These are phyloP conservation scores for Metacarcinus magister DNA, from an alignment of 2,888 invertebrate species.

Conservation along the genomic window DNA sequence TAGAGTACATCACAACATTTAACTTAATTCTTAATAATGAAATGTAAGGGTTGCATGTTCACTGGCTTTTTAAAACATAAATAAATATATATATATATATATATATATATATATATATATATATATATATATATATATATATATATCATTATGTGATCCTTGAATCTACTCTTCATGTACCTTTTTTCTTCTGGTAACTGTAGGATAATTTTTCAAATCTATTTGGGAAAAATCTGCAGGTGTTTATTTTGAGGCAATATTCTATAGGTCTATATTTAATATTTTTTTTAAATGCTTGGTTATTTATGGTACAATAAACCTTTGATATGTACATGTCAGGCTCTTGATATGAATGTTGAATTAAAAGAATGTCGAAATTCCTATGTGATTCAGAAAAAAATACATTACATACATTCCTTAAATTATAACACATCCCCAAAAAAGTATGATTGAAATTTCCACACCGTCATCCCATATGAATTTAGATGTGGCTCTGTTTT, in stretches of 20 bases:
- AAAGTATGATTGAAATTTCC: too few species aligned
- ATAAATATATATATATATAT: not conserved
- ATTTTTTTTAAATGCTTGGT: not conserved
- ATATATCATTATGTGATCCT: too few species aligned
- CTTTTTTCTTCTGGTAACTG: not conserved
- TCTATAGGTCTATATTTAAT: not conserved
- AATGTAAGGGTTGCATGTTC: not conserved
- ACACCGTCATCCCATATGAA: too few species aligned
- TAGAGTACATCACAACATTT: not conserved
- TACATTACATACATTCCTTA: not conserved
- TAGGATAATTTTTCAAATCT: not conserved
- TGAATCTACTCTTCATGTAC: too few species aligned
- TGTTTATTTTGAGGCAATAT: not conserved
- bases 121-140: too few species aligned
- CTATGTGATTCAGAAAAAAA: not conserved
- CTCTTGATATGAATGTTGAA: not conserved
- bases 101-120: too few species aligned
- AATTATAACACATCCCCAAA: too few species aligned
- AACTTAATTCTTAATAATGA: not conserved
- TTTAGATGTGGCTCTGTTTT: too few species aligned
- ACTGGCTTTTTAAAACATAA: not conserved
- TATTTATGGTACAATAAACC: not conserved
- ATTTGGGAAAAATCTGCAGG: not conserved
- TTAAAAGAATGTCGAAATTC: not conserved
- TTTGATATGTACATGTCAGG: not conserved